Conservation (phyloP, 2,113 vertebrate genomes). For the Nannospalax galili region DNA sequence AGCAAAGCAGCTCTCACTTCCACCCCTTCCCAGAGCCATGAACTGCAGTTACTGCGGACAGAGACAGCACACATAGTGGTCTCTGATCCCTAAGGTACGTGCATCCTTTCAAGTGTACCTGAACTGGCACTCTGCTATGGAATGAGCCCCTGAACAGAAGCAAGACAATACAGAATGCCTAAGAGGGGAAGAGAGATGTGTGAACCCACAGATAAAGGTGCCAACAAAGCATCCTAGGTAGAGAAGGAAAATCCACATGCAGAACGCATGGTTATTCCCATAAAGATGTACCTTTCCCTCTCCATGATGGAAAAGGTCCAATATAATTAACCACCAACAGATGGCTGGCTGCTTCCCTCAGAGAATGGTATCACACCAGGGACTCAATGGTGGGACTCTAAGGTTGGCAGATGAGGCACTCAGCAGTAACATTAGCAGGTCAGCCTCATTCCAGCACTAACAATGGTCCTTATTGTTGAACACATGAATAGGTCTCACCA, state of each 20-base stretch:
- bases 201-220: not conserved
- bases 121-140: not conserved
- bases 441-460: not conserved
- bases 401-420: conserved; percentile 7
- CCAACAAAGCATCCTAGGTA: not conserved
- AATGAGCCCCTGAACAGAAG: not conserved
- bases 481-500: not conserved
- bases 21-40: too few species aligned
- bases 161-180: not conserved
- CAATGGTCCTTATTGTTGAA: conserved; percentile 9
- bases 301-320: not conserved
- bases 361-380: not conserved
- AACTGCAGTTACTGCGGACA: too few species aligned
- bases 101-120: not conserved
- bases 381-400: not conserved
- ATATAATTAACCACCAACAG: not conserved
- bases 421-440: not conserved
- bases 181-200: not conserved
- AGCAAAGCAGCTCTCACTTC: conserved; percentile 4
- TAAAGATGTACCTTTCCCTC: not conserved
- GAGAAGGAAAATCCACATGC: not conserved
- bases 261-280: not conserved
- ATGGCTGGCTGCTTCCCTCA: conserved; percentile 9
- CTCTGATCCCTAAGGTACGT: too few species aligned
- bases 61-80: too few species aligned